These are phyloP conservation scores for Holotrichia oblita DNA, from an alignment of 1,140 invertebrate species.

Conservation along the genomic window DNA sequence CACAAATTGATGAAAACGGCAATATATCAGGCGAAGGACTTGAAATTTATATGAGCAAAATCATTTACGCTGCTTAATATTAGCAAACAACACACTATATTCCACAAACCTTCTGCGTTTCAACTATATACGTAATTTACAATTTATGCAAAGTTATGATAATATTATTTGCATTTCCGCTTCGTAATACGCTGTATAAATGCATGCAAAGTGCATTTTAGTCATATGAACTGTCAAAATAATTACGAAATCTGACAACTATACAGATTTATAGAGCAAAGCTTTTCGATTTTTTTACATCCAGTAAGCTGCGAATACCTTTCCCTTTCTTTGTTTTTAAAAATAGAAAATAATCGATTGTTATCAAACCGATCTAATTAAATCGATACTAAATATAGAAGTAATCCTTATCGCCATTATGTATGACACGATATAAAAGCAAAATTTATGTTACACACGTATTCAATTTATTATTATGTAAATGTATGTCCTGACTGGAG, in stretches of 20 bases:
- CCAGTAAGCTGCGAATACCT: not conserved
- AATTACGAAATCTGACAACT: constrained; percentile 25
- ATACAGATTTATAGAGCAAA: not conserved
- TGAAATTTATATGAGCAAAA: no score
- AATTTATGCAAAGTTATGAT: constrained; percentile 14
- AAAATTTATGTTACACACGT: constrained; percentile 17
- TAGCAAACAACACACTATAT: not conserved
- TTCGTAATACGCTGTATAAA: not conserved
- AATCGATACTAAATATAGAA: constrained; percentile 32
- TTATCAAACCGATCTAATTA: constrained; percentile 24
- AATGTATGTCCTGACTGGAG: constrained; percentile 13
- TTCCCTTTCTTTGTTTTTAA: not conserved
- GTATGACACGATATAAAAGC: constrained; percentile 19
- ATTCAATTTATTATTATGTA: constrained; percentile 33
- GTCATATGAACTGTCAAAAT: constrained; percentile 15
- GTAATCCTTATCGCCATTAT: constrained; percentile 21
- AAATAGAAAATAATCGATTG: not conserved
- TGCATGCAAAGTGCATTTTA: constrained; percentile 18
- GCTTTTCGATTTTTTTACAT: not conserved
- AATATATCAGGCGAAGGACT: no score
- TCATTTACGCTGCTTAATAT: not conserved
- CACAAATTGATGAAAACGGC: no score
- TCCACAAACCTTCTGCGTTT: not conserved
- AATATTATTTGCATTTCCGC: constrained; percentile 12
- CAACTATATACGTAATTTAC: not conserved